Evolutionary conservation across 2,888 invertebrate species (phyloP), one percentile per base, ranked within the genome.

Genomic region (Cataglyphis albicans): DNA sequence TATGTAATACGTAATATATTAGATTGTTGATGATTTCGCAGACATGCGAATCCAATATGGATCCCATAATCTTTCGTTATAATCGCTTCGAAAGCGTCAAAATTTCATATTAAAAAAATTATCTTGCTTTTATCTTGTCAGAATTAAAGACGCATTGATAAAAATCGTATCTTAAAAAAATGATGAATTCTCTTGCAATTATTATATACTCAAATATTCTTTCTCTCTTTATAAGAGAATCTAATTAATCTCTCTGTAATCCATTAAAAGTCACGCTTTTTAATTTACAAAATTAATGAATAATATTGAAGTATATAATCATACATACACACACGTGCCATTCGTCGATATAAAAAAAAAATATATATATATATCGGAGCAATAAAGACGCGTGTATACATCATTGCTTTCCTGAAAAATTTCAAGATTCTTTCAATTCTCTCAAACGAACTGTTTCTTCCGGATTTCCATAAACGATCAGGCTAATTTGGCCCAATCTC

Each of bases 401-500:
- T 61, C 15, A 15, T 64, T 7, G 61, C 5, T 41, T 57, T 57
- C 6, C 21, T 12, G 29, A n/a, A 5, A 29, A 18, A 29, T 18
- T 29, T 9, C n/a, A 59, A 7, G 25, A 29, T 57, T 32, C 4
- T 7, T 35, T 0, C 10, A 67, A 59, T 0, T 59, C 12, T 68
- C 12, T 59, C 7, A 7, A 59, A 70, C 44, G 52, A 59, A 15
- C 21, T 32, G 29, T 35, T 78, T 48, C 35, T 44, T 44, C 1
- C 35, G 44, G 21, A 59, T 59, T 70, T 70, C 21, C 59, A 68
- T 48, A 70, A 70, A 70, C 55, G 59, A 70, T 70, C 35, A 29
- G 35, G 32, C 25, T 57, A 67, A 76, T 78, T 61, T 18, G 18
- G 3, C 25, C 3, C 7, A 10, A 7, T 52, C 12, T 38, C 38